phyloP scores from a whole-genome alignment of 2,797 vertebrate species.

The Rhincodon typus region DNA sequence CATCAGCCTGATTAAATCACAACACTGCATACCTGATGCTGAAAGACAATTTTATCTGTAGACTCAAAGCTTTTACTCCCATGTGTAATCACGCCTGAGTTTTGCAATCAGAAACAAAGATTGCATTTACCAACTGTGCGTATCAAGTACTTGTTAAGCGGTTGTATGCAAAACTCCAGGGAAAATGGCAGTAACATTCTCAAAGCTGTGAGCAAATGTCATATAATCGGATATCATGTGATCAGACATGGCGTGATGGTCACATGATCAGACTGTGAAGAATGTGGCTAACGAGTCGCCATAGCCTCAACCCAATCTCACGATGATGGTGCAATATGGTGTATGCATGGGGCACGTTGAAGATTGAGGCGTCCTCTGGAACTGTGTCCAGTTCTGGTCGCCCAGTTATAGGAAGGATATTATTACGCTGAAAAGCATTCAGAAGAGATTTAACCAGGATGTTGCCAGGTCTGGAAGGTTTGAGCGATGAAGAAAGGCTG shows the following conservation, averaged over 20 bases:
- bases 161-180: background rate
- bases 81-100: background rate
- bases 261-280: background rate
- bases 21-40: background rate
- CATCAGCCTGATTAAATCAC: background rate
- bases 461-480: no score
- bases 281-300: background rate
- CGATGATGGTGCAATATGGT: no score
- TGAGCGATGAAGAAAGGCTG: no score
- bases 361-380: no score
- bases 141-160: background rate
- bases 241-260: background rate
- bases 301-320: background rate
- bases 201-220: background rate
- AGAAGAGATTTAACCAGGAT: no score
- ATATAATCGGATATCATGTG: background rate
- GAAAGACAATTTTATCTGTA: background rate
- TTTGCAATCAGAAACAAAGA: background rate
- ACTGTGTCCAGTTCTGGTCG: no score
- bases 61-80: background rate
- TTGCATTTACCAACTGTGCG: background rate
- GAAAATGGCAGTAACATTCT: background rate
- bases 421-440: no score
- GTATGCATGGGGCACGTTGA: no score
- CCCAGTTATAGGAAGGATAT: no score